Evolutionary conservation across 1,140 invertebrate species (phyloP).

Genomic region (Plutomurus gul): DNA sequence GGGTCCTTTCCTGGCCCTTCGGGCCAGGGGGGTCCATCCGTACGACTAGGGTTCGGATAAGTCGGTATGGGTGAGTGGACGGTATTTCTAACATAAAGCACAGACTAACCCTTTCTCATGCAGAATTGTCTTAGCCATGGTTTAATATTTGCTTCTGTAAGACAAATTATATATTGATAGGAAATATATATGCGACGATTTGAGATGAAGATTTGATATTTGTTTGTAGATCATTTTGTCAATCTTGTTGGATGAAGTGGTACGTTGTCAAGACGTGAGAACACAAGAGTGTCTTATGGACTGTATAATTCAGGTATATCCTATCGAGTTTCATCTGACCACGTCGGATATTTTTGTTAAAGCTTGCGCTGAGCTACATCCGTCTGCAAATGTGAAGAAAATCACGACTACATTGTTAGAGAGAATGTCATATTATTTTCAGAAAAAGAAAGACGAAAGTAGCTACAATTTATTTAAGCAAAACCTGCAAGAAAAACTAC

Average conservation of each 20-base stretch:
- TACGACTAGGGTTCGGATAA: no score
- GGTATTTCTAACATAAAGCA: no score
- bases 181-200: not conserved
- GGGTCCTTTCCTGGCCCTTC: no score
- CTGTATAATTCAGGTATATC: constrained; percentile 99
- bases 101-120: no score
- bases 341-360: constrained; percentile 93
- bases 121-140: no score
- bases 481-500: no score
- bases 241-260: constrained; percentile 92
- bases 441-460: constrained; percentile 68
- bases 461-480: no score
- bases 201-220: not conserved
- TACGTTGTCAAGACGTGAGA: constrained; percentile 96
- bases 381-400: constrained; percentile 96
- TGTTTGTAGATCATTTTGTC: constrained; percentile 73
- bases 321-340: constrained; percentile 97
- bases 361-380: constrained; percentile 94
- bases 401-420: constrained; percentile 97
- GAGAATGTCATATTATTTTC: constrained; percentile 80
- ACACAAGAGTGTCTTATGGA: constrained; percentile 99
- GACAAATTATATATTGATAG: not conserved
- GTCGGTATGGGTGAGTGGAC: no score
- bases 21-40: no score
- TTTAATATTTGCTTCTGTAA: not conserved